phyloP scores from a whole-genome alignment of 2,113 vertebrate genomes.

The Podiceps cristatus region DNA sequence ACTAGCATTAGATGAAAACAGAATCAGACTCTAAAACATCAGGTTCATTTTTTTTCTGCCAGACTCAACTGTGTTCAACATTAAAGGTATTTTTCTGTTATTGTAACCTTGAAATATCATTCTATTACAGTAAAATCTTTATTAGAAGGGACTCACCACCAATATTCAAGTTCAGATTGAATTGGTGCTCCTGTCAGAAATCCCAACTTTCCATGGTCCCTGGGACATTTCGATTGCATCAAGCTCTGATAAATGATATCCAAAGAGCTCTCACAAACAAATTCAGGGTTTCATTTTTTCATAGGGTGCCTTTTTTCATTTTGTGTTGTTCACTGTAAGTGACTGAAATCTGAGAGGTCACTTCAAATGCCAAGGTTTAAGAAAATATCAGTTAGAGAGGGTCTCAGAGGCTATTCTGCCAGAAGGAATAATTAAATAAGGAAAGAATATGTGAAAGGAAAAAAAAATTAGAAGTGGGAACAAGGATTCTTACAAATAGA shows the following conservation, averaged over 20 bases:
- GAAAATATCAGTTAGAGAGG: neutral
- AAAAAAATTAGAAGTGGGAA: neutral
- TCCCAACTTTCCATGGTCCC: neutral
- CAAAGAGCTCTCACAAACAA: neutral
- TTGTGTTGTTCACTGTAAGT: neutral
- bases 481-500: neutral
- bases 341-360: neutral
- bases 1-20: neutral
- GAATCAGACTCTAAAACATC: neutral
- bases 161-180: neutral
- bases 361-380: neutral
- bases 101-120: neutral
- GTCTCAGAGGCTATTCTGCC: neutral
- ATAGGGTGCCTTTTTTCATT: neutral
- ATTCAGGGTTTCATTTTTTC: neutral
- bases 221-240: neutral
- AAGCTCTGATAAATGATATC: neutral
- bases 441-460: neutral
- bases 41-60: neutral
- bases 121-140: neutral
- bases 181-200: neutral
- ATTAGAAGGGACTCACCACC: neutral
- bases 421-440: neutral
- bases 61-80: neutral
- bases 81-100: neutral